Conservation (phyloP, 2,888 invertebrate species). For the Fabriciana adippe region DNA sequence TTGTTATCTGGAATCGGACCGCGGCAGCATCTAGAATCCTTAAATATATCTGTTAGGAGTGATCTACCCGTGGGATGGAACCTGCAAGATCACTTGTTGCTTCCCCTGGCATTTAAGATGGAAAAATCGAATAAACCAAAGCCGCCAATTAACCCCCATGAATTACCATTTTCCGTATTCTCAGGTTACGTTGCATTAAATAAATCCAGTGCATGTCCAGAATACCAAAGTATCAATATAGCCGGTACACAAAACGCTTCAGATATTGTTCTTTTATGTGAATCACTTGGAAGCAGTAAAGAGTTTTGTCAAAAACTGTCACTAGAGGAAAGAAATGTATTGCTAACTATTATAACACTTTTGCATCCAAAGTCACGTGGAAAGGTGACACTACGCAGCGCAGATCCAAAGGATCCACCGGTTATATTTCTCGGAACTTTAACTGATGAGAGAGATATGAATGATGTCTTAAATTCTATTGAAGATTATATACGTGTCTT, state of each 20-base stretch:
- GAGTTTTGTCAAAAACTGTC: too few relatives aligned
- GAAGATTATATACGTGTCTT: conserved; percentile 48
- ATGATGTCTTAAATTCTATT: conserved; percentile 45
- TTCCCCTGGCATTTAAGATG: conserved; percentile 41
- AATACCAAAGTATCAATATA: conserved; percentile 46
- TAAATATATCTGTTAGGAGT: conserved; percentile 46
- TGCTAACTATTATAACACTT: conserved; percentile 39
- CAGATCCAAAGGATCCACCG: conserved; percentile 51
- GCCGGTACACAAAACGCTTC: conserved; percentile 30
- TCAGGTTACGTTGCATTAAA: conserved; percentile 46
- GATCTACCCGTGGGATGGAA: conserved; percentile 55
- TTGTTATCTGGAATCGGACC: conserved; percentile 50
- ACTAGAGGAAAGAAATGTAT: conserved; percentile 35
- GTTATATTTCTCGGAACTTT: conserved; percentile 49
- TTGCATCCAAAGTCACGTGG: conserved; percentile 66
- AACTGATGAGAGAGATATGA: conserved; percentile 48
- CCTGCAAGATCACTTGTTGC: conserved; percentile 45
- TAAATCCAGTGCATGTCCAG: conserved; percentile 43
- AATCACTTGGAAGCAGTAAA: too few relatives aligned
- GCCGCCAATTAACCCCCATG: conserved; percentile 41
- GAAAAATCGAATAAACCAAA: conserved; percentile 62
- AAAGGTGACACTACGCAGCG: conserved; percentile 46
- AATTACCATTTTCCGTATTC: conserved; percentile 41
- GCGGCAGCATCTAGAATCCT: conserved; percentile 66
- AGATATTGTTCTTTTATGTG: too few relatives aligned